Evolutionary conservation across 2,797 vertebrate genomes (phyloP).

Genomic region (Streptopelia turtur): DNA sequence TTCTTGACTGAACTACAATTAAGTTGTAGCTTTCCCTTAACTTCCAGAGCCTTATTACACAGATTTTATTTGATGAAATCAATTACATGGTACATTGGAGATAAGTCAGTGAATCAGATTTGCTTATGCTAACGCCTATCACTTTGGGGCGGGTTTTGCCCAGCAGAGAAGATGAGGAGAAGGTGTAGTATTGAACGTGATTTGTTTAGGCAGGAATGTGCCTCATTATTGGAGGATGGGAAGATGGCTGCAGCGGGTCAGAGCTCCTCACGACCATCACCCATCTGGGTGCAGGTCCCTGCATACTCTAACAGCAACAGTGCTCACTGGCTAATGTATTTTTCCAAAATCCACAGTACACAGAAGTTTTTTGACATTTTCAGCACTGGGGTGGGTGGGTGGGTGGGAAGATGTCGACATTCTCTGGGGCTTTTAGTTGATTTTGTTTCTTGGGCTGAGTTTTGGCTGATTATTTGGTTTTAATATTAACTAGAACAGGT

Average conservation of each 20-base stretch:
- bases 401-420: not conserved
- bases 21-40: not conserved
- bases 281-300: not conserved
- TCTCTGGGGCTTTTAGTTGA: not conserved
- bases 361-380: not conserved
- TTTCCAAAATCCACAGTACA: not conserved
- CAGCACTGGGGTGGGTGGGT: not conserved
- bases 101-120: conserved; percentile 17
- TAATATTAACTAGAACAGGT: not conserved
- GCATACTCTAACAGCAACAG: not conserved
- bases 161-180: not conserved
- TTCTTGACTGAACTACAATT: not conserved
- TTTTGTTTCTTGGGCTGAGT: not conserved
- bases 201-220: not conserved
- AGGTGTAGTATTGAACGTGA: not conserved
- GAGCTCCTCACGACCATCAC: not conserved
- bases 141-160: not conserved
- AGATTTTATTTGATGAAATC: conserved; percentile 6
- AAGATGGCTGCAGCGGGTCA: not conserved
- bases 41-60: conserved; percentile 10
- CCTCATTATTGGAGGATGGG: not conserved
- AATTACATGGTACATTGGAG: not conserved
- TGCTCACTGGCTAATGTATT: not conserved
- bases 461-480: not conserved
- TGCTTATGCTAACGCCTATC: not conserved